A percentile compares a stretch with the other conserved stretches of the same genome.
phyloP scores from a whole-genome alignment of 2,888 invertebrate genomes.

The Pseudoips prasinana region DNA sequence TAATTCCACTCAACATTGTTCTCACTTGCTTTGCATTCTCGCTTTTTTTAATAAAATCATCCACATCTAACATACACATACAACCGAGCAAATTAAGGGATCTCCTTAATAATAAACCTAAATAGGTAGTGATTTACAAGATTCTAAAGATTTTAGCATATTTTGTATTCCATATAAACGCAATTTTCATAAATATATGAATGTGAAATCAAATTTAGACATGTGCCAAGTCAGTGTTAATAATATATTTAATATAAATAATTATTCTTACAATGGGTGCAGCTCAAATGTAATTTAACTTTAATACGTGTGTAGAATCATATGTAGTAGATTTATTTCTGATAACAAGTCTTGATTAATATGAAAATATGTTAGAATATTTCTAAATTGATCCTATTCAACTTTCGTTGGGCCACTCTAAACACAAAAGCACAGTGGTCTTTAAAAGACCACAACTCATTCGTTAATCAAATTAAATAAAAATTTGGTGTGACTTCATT shows the following conservation, averaged over 20 bases:
- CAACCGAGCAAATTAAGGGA: constrained; percentile 8
- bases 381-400: too few relatives aligned
- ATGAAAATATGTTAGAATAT: constrained; percentile 2
- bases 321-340: constrained; percentile 15
- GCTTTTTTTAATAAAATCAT: constrained; percentile 6
- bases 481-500: too few relatives aligned
- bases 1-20: constrained; percentile 26
- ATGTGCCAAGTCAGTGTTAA: constrained; percentile 22
- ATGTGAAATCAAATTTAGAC: constrained; percentile 16
- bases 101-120: constrained; percentile 16
- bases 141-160: constrained; percentile 34
- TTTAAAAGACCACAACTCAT: too few relatives aligned
- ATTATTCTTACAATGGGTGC: constrained; percentile 1
- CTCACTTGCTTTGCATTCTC: constrained; percentile 16
- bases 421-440: too few relatives aligned
- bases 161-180: constrained; percentile 23
- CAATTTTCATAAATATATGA: constrained; percentile 19
- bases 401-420: too few relatives aligned
- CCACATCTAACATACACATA: too few relatives aligned
- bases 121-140: constrained; percentile 30
- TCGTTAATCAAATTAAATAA: too few relatives aligned
- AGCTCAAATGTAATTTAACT: constrained; percentile 24
- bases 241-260: constrained; percentile 10
- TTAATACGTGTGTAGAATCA: constrained; percentile 10
- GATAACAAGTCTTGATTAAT: neutral